Base-by-base conservation (phyloP, 2,113 vertebrate genomes). In the Drymodes brunneopygia region DNA sequence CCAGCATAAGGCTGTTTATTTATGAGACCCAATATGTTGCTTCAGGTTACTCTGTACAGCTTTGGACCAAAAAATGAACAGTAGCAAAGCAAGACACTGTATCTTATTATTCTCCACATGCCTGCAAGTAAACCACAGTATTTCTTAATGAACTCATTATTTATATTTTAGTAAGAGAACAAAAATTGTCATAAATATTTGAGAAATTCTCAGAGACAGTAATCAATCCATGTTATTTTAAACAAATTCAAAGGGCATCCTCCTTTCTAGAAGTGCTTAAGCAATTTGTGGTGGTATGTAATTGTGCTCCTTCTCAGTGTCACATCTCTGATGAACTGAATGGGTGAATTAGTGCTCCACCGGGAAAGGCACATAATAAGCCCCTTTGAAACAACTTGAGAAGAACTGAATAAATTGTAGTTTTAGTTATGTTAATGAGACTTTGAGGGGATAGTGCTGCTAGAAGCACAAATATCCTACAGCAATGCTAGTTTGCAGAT, bases 371-470 rank as follows among this genome's bases (percentile, higher is more conserved):
- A 51, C 53, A 36, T 79, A 85, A 96, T 77, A 90, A 92, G 45
- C 19, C 27, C 45, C 80, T 91, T 85, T 84, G 77, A 95, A 92
- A 64, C 25, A 82, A 86, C 53, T 85, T 90, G 69, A 88, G 71
- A 45, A 83, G 64, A 61, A 38, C 40, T 75, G 51, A 92, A 93
- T 92, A 83, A 96, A 90, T 85, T 81, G 92, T 88, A 47, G 58
- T 62, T 97, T 95, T 81, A 56, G 33, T 93, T 92, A 97, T 38
- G 61, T 25, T 87, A 91, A 88, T 92, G 81, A 91, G 73, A 54
- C 22, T 62, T 70, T 66, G 12, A 65, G 22, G 27, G 27, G n/a
- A 81, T 40, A 72, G 19, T 47, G 35, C 48, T 72, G 28, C n/a
- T 38, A 47, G 29, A 84, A 82, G 74, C 23, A 27, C 74, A 81